Evolutionary conservation across 92 coral and sea anemone genomes (phyloP).

Genomic region (Plumapathes pennacea): DNA sequence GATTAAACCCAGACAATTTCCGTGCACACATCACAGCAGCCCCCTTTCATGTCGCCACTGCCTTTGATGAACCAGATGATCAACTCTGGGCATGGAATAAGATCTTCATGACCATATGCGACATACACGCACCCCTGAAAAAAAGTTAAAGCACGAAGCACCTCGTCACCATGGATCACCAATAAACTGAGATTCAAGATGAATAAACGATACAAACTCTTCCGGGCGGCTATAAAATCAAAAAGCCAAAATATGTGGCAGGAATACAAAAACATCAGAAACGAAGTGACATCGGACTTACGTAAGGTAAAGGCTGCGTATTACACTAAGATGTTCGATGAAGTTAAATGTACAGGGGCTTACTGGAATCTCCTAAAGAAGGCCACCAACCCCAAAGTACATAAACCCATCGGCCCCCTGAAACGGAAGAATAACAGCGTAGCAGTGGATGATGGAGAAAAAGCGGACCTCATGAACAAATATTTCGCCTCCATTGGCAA

Average conservation of each 20-base stretch:
- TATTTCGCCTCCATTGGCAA: too few relatives aligned
- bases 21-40: constrained; percentile 1
- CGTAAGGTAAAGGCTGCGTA: constrained; percentile 16
- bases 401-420: constrained; percentile 13
- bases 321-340: constrained; percentile 6
- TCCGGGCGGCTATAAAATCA: not conserved
- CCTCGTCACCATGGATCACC: constrained; percentile 9
- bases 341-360: constrained; percentile 6
- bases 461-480: too few relatives aligned
- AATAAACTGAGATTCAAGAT: not conserved
- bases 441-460: constrained; percentile 10
- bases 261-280: constrained; percentile 8
- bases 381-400: constrained; percentile 8
- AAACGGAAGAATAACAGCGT: constrained; percentile 2
- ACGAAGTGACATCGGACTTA: constrained; percentile 12
- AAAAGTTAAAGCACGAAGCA: not conserved
- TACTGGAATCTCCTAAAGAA: constrained; percentile 26
- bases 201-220: constrained; percentile 6
- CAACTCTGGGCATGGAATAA: constrained; percentile 31
- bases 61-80: constrained; percentile 10
- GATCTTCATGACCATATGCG: not conserved
- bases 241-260: not conserved
- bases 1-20: not conserved
- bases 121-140: not conserved
- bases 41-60: constrained; percentile 17